A percentile compares a stretch with the other conserved stretches of the same genome.
Conservation (phyloP, 2,797 vertebrate genomes). For the Labroides dimidiatus region DNA sequence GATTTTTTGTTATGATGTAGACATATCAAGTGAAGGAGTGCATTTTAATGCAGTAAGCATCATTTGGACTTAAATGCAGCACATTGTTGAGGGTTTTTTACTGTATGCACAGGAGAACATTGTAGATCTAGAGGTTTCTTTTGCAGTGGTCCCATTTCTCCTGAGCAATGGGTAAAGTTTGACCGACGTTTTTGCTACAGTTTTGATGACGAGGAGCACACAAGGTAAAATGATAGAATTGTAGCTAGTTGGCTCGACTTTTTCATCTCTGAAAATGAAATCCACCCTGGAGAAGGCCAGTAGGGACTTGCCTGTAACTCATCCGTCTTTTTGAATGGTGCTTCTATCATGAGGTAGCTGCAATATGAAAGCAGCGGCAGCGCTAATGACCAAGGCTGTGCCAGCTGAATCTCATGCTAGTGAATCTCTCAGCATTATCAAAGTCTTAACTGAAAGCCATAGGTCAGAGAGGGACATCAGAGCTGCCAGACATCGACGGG, state of each 20-base stretch:
- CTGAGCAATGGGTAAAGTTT: constrained; percentile 30
- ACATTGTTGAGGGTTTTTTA: constrained; percentile 36
- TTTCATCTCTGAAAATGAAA: constrained; percentile 28
- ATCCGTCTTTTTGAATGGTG: constrained; percentile 55
- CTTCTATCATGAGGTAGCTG: constrained; percentile 51
- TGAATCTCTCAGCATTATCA: constrained; percentile 44
- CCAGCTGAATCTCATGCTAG: constrained; percentile 32
- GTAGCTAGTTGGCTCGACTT: constrained; percentile 24
- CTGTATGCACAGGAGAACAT: constrained; percentile 57
- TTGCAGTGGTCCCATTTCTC: not conserved
- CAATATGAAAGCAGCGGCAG: constrained; percentile 24
- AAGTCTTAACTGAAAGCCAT: constrained; percentile 72
- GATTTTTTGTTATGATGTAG: constrained; percentile 65
- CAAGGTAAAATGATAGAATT: constrained; percentile 32
- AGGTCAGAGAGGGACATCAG: constrained; percentile 50
- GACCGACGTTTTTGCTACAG: constrained; percentile 37
- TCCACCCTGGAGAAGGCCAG: constrained; percentile 4
- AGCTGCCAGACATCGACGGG: constrained; percentile 39
- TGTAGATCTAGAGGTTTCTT: constrained; percentile 22
- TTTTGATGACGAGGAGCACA: constrained; percentile 66
- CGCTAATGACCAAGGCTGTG: constrained; percentile 37
- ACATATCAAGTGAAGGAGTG: constrained; percentile 69
- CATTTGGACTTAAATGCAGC: constrained; percentile 46
- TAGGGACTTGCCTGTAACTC: constrained; percentile 37
- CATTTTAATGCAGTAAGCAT: constrained; percentile 44